Percentiles rank a stretch among this genome's conserved stretches.
Evolutionary conservation across 2,113 vertebrate genomes (phyloP).

Genomic region (Scolopax mira): DNA sequence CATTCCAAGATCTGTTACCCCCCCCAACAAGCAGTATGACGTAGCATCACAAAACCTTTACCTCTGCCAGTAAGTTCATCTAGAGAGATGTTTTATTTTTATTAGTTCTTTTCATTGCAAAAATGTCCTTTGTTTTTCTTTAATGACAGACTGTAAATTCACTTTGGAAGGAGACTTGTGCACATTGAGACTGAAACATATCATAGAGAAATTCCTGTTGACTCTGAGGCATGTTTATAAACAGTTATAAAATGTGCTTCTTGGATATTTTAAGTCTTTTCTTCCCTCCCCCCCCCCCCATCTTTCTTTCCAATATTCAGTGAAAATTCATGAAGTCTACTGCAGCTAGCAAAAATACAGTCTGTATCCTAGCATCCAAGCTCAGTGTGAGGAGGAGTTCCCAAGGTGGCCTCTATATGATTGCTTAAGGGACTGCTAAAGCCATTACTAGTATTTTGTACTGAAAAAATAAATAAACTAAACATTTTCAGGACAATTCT

Average conservation of each 20-base stretch:
- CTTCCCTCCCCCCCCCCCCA: fast-evolving
- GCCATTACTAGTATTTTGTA: neutral
- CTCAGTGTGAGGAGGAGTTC: neutral
- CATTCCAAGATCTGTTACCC: neutral
- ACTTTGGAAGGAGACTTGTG: neutral
- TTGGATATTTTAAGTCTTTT: neutral
- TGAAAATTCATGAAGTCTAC: neutral
- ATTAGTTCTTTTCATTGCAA: neutral
- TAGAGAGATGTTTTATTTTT: neutral
- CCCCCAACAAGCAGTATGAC: neutral
- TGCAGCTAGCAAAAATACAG: neutral
- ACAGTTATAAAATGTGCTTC: neutral
- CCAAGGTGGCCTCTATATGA: neutral
- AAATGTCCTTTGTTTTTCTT: neutral
- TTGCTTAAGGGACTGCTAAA: neutral
- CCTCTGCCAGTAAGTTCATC: neutral
- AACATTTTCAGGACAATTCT: neutral
- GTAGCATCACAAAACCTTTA: conserved; percentile 16
- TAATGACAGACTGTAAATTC: neutral
- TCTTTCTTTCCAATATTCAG: neutral
- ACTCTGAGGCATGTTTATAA: neutral
- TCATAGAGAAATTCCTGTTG: neutral
- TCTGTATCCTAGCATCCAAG: neutral
- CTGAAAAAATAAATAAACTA: neutral
- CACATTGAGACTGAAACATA: neutral